Evolutionary conservation across 2,888 invertebrate species (phyloP), one percentile per base, ranked within the genome.

Genomic region (Sclerodermus sp.): DNA sequence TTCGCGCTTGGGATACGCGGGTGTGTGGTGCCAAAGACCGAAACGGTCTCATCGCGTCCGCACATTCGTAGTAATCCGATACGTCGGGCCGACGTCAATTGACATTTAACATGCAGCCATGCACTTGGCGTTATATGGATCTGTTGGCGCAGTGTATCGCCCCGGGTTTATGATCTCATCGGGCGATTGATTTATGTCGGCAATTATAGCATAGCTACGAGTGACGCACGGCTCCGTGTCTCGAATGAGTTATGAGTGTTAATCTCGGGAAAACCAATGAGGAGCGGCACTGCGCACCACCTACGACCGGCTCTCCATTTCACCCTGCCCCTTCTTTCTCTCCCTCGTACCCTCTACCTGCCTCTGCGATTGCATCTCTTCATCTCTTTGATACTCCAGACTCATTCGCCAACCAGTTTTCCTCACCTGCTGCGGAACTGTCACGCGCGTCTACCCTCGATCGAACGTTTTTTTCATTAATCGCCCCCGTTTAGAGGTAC

Each of bases 91-190:
- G 61, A 63, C 60, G 62, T 57, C 71, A 68, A 74, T 74, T 68
- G 73, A 72, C 72, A 69, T 71, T 74, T 68, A 74, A 71, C 71
- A 68, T 68, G 70, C 67, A 66, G 66, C 64, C 64, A 58, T 63
- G 69, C 70, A 64, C 67, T 70, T 64, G 64, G 65, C 64, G 67
- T 69, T 73, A 67, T 70, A 70, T 66, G 67, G 67, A 64, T 67
- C 66, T 67, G 71, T 65, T 71, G 68, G 69, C 68, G 67, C 65
- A 62, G 68, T 72, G 72, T 74, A 76, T 76, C 71, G 74, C 70
- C 67, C 67, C 66, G 72, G 72, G 76, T 76, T 77, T 77, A 77
- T 77, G 77, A 77, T 77, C 76, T 77, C 77, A 76, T 76, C 75
- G 71, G 68, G 49, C 76, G 74, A 77, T 76, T 77, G 77, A 77